Conservation (phyloP, 2,888 invertebrate species). For the Stenolophus ochropezus region DNA sequence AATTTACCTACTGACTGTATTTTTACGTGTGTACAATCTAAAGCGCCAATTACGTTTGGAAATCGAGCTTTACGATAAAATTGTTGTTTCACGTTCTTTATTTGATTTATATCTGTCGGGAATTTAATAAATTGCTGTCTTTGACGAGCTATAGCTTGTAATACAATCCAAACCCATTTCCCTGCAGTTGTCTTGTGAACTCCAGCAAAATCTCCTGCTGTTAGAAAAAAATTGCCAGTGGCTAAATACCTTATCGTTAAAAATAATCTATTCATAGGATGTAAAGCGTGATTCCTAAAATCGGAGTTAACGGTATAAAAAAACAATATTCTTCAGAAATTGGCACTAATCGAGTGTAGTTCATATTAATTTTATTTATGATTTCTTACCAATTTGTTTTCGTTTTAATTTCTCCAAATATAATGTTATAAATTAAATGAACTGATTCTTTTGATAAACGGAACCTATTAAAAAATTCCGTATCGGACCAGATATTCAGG, state of each 20-base stretch:
- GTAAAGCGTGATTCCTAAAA: no score
- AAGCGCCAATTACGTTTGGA: conserved; percentile 22
- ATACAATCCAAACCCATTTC: background rate
- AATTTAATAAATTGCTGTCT: background rate
- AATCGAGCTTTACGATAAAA: conserved; percentile 52
- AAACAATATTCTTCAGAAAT: no score
- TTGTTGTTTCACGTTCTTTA: background rate
- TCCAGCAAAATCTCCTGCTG: background rate
- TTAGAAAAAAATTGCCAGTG: background rate
- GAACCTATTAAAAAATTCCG: no score
- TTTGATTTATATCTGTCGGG: background rate
- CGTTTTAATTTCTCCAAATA: no score
- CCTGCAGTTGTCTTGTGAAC: background rate
- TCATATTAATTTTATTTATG: no score
- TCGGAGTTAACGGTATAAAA: no score
- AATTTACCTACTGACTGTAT: conserved; percentile 64
- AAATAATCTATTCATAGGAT: no score
- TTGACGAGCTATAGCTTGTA: background rate
- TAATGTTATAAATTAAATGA: no score
- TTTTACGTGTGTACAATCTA: conserved; percentile 63
- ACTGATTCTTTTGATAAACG: no score
- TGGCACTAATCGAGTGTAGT: no score
- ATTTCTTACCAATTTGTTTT: no score
- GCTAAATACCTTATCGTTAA: conserved; percentile 6
- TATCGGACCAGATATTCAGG: no score